Percentiles rank a stretch among this genome's conserved stretches.
phyloP scores from a whole-genome alignment of 2,888 invertebrate species.

The Drosophila anomelani region DNA sequence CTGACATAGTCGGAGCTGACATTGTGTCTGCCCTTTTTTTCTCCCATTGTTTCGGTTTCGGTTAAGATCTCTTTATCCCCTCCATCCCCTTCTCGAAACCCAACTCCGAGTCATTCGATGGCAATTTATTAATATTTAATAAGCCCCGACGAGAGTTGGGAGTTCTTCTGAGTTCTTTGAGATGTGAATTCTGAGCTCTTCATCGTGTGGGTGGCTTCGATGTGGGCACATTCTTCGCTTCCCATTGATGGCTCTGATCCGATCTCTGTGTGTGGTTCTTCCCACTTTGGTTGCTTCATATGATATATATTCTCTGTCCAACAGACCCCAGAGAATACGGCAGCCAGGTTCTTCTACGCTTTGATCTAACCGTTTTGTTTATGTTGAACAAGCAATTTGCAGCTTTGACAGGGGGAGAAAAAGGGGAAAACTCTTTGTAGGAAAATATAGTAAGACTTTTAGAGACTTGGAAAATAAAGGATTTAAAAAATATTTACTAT shows the following conservation, averaged over 20 bases:
- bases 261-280: slow-evolving; percentile 48
- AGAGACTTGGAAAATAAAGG: neutral
- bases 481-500: neutral
- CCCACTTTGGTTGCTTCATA: neutral
- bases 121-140: slow-evolving; percentile 55
- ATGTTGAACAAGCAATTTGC: slow-evolving; percentile 71
- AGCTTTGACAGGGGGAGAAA: slow-evolving; percentile 30
- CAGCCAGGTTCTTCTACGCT: slow-evolving; percentile 40
- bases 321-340: slow-evolving; percentile 13
- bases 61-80: slow-evolving; percentile 42
- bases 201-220: slow-evolving; percentile 58
- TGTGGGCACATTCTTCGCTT: slow-evolving; percentile 50
- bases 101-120: slow-evolving; percentile 35
- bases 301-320: slow-evolving; percentile 4
- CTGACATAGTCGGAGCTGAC: slow-evolving; percentile 42
- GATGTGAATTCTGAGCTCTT: slow-evolving; percentile 56
- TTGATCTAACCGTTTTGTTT: slow-evolving; percentile 68
- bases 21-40: slow-evolving; percentile 39
- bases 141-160: slow-evolving; percentile 31
- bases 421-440: neutral
- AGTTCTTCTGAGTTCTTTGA: neutral
- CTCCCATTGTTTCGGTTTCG: slow-evolving; percentile 28
- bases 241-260: slow-evolving; percentile 31
- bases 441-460: neutral
- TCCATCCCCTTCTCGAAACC: slow-evolving; percentile 8